Conservation (phyloP, 2,888 invertebrate genomes). For the Micropterix aruncella region DNA sequence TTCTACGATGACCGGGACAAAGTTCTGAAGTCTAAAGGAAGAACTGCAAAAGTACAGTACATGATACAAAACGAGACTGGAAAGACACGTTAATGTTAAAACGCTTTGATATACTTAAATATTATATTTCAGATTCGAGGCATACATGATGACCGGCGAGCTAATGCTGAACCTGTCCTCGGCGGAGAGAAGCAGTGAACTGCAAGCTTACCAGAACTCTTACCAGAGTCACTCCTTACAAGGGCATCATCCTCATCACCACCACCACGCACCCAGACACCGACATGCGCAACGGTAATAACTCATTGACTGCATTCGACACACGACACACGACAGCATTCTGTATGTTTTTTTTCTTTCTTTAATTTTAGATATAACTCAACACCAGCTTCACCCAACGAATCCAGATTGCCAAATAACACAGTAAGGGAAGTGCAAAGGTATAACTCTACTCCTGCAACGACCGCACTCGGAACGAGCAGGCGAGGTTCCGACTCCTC, state of each 20-base stretch:
- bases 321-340: neutral
- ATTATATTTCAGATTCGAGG: constrained; percentile 63
- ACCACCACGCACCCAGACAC: constrained; percentile 37
- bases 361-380: constrained; percentile 40
- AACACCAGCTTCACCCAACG: constrained; percentile 38
- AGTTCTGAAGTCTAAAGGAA: too few relatives aligned
- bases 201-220: constrained; percentile 32
- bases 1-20: too few relatives aligned
- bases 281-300: constrained; percentile 12
- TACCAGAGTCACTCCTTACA: constrained; percentile 32
- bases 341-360: too few relatives aligned
- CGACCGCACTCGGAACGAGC: constrained; percentile 9
- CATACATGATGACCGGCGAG: constrained; percentile 97
- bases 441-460: constrained; percentile 35
- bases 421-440: constrained; percentile 24
- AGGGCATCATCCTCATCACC: constrained; percentile 27
- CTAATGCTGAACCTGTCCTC: constrained; percentile 85
- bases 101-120: too few relatives aligned
- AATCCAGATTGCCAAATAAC: constrained; percentile 20
- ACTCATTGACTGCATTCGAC: neutral
- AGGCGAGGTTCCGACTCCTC: constrained; percentile 9
- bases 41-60: too few relatives aligned
- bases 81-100: too few relatives aligned
- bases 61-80: too few relatives aligned
- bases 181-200: constrained; percentile 52